These are phyloP conservation scores for Prunella strophiata DNA, from an alignment of 2,797 vertebrate genomes.

Conservation along the genomic window DNA sequence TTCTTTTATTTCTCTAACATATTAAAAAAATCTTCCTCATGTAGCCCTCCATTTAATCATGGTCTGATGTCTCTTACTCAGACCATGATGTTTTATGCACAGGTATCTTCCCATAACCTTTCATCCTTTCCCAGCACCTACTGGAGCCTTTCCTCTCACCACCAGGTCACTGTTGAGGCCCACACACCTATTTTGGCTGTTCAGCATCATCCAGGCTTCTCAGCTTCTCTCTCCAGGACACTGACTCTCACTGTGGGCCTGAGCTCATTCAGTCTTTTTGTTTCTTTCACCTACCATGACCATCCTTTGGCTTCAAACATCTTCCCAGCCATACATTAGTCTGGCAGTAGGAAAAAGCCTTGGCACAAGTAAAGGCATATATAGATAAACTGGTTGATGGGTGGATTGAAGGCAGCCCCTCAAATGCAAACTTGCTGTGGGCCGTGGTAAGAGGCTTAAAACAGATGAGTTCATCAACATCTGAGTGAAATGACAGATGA, in stretches of 20 bases:
- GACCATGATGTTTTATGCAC: not conserved
- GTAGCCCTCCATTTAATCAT: accelerated
- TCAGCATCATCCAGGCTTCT: not conserved
- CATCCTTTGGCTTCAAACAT: not conserved
- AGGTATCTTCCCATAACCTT: not conserved
- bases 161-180: not conserved
- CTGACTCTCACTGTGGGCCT: not conserved
- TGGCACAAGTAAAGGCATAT: not conserved
- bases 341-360: not conserved
- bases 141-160: not conserved
- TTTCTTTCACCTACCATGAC: not conserved
- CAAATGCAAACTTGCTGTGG: not conserved
- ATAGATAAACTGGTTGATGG: not conserved
- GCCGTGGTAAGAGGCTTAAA: not conserved
- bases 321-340: not conserved
- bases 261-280: not conserved
- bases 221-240: not conserved
- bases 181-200: not conserved
- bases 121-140: accelerated
- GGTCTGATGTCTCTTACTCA: accelerated
- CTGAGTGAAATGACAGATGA: not conserved
- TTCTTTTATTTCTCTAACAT: not conserved
- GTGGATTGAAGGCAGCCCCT: not conserved
- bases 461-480: not conserved
- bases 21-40: not conserved